Evolutionary conservation across 2,888 invertebrate species (phyloP).

Genomic region (Sarcophaga caerulescens): DNA sequence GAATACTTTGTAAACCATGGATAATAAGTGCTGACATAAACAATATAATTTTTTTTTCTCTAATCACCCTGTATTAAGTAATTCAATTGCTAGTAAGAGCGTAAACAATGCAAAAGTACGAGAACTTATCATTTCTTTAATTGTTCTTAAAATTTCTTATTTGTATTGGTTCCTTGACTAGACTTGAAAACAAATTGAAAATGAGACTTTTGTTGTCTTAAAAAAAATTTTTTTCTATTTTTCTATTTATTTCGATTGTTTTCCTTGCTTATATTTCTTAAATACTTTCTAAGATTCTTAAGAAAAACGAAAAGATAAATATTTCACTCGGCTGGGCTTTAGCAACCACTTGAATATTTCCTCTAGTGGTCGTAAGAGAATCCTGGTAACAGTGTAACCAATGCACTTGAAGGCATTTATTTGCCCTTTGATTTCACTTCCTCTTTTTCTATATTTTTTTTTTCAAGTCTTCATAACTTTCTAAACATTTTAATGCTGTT

Average conservation of each 20-base stretch:
- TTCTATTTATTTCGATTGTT: background rate
- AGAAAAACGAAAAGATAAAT: background rate
- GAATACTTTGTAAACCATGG: too few species aligned
- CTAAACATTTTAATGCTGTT: constrained; percentile 22
- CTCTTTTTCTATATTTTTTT: background rate
- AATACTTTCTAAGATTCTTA: background rate
- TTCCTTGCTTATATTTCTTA: background rate
- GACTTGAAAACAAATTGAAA: constrained; percentile 10
- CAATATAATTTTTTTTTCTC: background rate
- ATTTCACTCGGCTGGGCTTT: background rate
- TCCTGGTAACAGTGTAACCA: background rate
- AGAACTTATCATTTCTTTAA: constrained; percentile 28
- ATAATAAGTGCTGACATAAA: too few species aligned
- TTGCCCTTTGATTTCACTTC: constrained; percentile 25
- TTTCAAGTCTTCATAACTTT: background rate
- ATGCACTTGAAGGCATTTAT: constrained; percentile 6
- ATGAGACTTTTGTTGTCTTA: background rate
- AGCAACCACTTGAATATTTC: background rate
- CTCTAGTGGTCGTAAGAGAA: background rate
- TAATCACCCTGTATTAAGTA: background rate
- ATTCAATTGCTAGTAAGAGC: background rate
- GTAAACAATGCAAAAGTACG: background rate
- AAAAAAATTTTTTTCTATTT: background rate
- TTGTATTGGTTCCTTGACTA: constrained; percentile 36
- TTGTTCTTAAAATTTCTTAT: constrained; percentile 47